phyloP scores from a whole-genome alignment of 2,888 invertebrate genomes.

The Drosophila hamatofila region DNA sequence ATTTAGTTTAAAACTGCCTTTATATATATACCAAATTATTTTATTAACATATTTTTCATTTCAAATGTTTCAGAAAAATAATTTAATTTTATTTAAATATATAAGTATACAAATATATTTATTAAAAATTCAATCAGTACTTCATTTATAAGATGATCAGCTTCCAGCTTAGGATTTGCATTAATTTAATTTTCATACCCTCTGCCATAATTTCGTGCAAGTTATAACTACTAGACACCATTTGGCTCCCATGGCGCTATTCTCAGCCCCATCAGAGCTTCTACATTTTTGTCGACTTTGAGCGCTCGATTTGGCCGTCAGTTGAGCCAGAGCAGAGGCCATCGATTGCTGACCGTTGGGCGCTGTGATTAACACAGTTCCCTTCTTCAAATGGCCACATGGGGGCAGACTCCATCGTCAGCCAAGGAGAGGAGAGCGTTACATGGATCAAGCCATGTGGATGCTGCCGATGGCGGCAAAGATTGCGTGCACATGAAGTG shows the following conservation, averaged over 20 bases:
- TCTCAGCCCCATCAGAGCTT: constrained; percentile 40
- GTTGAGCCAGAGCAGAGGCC: constrained; percentile 22
- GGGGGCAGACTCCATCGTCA: constrained; percentile 43
- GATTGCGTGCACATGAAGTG: constrained; percentile 75
- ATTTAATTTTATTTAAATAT: no score
- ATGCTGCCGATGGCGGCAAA: constrained; percentile 57
- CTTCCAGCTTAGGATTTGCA: background rate
- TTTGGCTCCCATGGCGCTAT: constrained; percentile 46
- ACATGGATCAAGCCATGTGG: constrained; percentile 58
- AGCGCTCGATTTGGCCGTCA: no score
- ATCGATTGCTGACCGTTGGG: constrained; percentile 43
- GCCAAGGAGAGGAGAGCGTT: background rate
- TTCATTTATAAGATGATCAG: no score
- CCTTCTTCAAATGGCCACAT: constrained; percentile 62
- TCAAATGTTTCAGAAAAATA: no score
- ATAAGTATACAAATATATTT: no score
- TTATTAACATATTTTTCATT: no score
- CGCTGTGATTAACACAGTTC: constrained; percentile 57
- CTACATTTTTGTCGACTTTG: constrained; percentile 48
- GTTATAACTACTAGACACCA: constrained; percentile 17
- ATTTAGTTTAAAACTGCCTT: no score
- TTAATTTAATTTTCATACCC: background rate
- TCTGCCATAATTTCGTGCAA: constrained; percentile 11
- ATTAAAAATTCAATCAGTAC: no score
- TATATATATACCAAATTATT: no score